These are phyloP conservation scores for Chlorodrepanis virens DNA, from an alignment of 2,113 vertebrate genomes.

Conservation along the genomic window DNA sequence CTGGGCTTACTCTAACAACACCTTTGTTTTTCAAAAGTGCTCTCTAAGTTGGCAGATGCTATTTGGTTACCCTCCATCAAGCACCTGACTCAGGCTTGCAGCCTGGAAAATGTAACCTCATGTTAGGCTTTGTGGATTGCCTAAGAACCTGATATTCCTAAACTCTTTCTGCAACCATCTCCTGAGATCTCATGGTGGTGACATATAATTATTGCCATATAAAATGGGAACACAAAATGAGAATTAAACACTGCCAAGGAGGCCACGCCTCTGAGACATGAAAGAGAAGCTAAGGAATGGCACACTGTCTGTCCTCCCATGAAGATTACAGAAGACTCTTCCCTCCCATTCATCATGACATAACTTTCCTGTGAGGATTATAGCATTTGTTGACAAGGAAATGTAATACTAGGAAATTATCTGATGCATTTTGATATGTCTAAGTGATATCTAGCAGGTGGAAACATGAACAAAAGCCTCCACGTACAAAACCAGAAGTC, in stretches of 20 bases:
- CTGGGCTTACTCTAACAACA: neutral
- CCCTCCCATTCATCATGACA: neutral
- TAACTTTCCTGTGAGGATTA: neutral
- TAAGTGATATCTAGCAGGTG: neutral
- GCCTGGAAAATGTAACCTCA: conserved; percentile 57
- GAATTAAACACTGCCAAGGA: neutral
- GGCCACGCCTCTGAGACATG: rapidly evolving
- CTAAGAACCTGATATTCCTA: conserved; percentile 34
- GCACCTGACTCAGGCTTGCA: conserved; percentile 53
- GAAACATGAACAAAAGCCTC: neutral
- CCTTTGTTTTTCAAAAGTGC: conserved; percentile 17
- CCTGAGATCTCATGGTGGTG: neutral
- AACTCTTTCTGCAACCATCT: neutral
- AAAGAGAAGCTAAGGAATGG: neutral
- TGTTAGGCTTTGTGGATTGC: conserved; percentile 5
- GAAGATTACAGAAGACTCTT: neutral
- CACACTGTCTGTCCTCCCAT: neutral
- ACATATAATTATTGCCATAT: neutral
- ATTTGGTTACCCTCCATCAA: neutral
- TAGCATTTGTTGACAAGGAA: conserved; percentile 19
- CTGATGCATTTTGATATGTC: conserved; percentile 18
- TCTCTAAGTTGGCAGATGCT: conserved; percentile 5
- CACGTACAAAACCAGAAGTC: neutral
- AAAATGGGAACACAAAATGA: neutral
- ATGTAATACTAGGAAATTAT: conserved; percentile 49